Evolutionary conservation across 2,888 invertebrate genomes (phyloP).

Genomic region (Elmis aenea): DNA sequence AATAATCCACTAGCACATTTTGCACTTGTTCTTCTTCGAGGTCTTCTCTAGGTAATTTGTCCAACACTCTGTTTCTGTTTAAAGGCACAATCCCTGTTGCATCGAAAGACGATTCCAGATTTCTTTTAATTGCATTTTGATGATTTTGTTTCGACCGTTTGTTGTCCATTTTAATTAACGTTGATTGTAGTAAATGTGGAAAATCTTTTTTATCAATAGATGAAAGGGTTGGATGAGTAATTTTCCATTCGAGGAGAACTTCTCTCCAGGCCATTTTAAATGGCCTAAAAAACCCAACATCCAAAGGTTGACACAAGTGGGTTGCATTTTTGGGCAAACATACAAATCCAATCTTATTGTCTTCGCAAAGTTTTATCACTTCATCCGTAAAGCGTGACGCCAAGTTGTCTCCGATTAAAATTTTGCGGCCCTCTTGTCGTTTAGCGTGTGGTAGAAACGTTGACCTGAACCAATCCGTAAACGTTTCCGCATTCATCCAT

Average conservation of each 20-base stretch:
- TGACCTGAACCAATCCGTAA: conserved; percentile 29
- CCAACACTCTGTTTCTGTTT: conserved; percentile 1
- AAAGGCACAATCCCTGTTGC: conserved; percentile 5
- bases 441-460: conserved; percentile 3
- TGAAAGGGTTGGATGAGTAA: conserved; percentile 1
- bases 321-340: conserved; percentile 31
- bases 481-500: conserved; percentile 25
- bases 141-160: conserved; percentile 2
- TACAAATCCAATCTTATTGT: conserved; percentile 33
- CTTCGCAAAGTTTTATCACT: conserved; percentile 17
- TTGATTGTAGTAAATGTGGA: conserved; percentile 2
- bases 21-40: too few species aligned
- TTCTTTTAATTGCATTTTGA: neutral
- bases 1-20: neutral
- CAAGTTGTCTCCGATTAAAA: conserved; percentile 35
- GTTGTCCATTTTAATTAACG: conserved; percentile 5
- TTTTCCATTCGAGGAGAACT: conserved; percentile 5
- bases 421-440: conserved; percentile 25
- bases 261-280: conserved; percentile 28
- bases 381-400: conserved; percentile 18
- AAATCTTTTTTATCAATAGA: conserved; percentile 11
- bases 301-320: conserved; percentile 25
- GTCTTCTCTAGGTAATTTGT: conserved; percentile 2
- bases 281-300: conserved; percentile 29
- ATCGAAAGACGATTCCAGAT: conserved; percentile 1